These are phyloP conservation scores for Laterallus jamaicensis DNA, from an alignment of 2,113 vertebrate species.

Conservation along the genomic window DNA sequence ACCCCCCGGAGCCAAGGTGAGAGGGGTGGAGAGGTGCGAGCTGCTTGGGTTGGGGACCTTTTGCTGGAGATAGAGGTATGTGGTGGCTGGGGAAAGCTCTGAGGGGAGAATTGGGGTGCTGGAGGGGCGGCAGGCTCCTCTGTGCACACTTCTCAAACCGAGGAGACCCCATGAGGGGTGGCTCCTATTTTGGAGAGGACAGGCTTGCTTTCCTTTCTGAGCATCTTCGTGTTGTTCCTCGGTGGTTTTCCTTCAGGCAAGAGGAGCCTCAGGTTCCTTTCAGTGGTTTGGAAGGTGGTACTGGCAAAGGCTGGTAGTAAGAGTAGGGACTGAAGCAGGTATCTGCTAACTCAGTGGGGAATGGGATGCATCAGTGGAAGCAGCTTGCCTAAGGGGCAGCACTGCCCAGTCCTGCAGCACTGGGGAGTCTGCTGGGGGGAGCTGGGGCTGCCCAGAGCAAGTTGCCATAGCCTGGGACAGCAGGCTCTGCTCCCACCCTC, in stretches of 20 bases:
- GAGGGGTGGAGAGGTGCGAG: not conserved
- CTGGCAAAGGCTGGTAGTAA: not conserved
- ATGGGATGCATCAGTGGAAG: not conserved
- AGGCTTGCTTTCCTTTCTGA: not conserved
- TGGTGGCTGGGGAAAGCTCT: not conserved
- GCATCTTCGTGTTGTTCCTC: not conserved
- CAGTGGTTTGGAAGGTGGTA: not conserved
- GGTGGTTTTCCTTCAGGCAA: not conserved
- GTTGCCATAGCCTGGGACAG: accelerated
- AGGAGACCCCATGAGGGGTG: accelerated
- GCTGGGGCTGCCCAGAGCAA: accelerated
- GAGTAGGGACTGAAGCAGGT: not conserved
- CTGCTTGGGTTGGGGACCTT: accelerated
- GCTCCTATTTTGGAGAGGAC: not conserved
- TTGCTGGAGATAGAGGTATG: not conserved
- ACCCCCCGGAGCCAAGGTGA: not conserved
- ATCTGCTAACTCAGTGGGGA: not conserved
- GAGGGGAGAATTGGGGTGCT: not conserved
- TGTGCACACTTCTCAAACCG: accelerated
- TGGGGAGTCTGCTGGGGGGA: not conserved
- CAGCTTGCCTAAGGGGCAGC: not conserved
- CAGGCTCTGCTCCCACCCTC: not conserved
- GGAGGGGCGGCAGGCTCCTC: not conserved
- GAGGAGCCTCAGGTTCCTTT: not conserved
- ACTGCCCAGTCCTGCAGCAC: not conserved